Base-by-base conservation (phyloP, 2,113 vertebrate species). In the Tachuris rubrigastra region DNA sequence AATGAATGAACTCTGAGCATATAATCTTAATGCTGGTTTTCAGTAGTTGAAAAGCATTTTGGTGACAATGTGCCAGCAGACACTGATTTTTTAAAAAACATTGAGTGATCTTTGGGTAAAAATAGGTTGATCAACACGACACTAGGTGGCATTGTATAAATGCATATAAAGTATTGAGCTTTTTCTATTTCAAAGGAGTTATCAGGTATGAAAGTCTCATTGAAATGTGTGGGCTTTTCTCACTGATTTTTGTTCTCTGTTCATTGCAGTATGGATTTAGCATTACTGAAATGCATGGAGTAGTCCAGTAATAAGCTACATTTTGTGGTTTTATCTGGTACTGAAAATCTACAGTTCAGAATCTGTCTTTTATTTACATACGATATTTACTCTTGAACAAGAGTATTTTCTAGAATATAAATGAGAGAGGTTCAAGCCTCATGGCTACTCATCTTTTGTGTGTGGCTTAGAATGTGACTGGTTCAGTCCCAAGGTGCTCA, bases 121-220 rank as follows among this genome's bases (percentile, higher is more conserved):
- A 75, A 71, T n/a, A 16, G 8, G 10, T 93, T 73, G 90, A 82
- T 65, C 56, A 53, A 5, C 37, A 28, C 15, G 4, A 97, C 96
- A 97, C 95, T 96, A 97, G 96, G 85, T 97, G 95, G 96, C 95
- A 96, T 97, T 90, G 85, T 93, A 47, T 85, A 93, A 92, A 93
- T 94, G 60, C 71, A 24, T 62, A 90, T 96, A 23, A 92, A 95
- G 37, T 46, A 44, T 46, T 67, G 39, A 3, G 7, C n/a, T 86
- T 93, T 85, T 80, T 33, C 58, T 58, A 7, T 83, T 94, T 84
- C 68, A 81, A 74, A 84, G 35, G n/a, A 77, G 50, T 4, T 60
- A 53, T n/a, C 50, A 39, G 10, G 18, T 93, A 47, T 41, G 30
- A 90, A 88, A 89, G 74, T 78, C 21, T 93, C 16, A 39, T 14